These are phyloP conservation scores for Octomys mimax DNA, from an alignment of 2,797 vertebrate genomes.

Conservation along the genomic window DNA sequence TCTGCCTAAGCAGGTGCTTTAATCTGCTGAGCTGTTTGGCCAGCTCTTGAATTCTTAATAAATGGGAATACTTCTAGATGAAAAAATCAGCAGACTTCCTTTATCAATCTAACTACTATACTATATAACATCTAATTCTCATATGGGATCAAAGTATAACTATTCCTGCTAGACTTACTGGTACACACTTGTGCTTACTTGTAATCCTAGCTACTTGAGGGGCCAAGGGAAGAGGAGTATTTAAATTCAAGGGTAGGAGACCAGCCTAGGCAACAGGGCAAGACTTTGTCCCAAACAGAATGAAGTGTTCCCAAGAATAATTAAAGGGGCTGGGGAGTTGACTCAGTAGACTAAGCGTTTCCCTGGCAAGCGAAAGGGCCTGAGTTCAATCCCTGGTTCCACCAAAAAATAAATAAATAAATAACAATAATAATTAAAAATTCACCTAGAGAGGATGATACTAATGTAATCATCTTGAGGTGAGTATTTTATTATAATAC, in stretches of 20 bases:
- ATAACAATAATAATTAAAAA: background rate
- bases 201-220: background rate
- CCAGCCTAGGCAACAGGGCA: background rate
- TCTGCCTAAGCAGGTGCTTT: too few relatives aligned
- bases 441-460: conserved; percentile 20
- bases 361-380: too few relatives aligned
- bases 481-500: conserved; percentile 17
- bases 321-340: background rate
- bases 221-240: background rate
- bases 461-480: conserved; percentile 14
- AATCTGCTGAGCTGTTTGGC: too few relatives aligned
- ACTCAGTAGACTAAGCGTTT: too few relatives aligned
- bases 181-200: background rate
- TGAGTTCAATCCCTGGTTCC: too few relatives aligned
- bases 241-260: background rate
- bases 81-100: background rate
- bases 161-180: background rate
- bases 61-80: background rate
- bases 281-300: too few relatives aligned
- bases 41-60: background rate
- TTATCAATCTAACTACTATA: background rate
- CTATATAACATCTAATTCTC: conserved; percentile 26
- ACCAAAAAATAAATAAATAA: too few relatives aligned
- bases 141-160: background rate
- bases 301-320: background rate